These are phyloP conservation scores for Diglossa cyanea DNA, from an alignment of 2,797 vertebrate genomes.

Conservation along the genomic window DNA sequence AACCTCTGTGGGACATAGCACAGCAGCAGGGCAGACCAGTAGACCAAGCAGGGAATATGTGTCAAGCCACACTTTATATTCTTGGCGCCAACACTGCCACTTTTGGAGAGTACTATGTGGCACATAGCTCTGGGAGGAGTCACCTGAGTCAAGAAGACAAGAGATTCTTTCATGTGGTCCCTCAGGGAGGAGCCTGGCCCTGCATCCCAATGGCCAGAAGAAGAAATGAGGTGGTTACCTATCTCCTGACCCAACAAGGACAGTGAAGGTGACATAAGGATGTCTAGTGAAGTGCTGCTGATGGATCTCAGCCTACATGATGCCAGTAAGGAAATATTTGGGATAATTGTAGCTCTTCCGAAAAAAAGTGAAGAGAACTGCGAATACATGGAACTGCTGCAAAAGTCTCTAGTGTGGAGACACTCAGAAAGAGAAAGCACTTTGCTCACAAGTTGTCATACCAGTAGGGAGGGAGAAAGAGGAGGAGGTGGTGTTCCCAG, in stretches of 20 bases:
- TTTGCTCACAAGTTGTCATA: not conserved
- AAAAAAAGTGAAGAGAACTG: not conserved
- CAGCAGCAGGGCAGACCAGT: not conserved
- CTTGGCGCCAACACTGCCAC: not conserved
- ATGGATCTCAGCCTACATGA: not conserved
- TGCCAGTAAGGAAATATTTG: not conserved
- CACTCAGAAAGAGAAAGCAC: not conserved
- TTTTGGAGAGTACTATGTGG: not conserved
- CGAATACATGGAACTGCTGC: not conserved
- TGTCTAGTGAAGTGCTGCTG: accelerated
- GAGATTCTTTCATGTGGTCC: not conserved
- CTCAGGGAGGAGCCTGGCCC: not conserved
- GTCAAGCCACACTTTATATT: not conserved
- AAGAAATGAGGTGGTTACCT: not conserved
- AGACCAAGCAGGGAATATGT: not conserved
- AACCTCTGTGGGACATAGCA: not conserved
- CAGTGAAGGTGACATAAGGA: not conserved
- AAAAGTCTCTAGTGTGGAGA: not conserved
- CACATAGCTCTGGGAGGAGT: not conserved
- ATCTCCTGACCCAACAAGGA: not conserved
- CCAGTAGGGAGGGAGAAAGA: not conserved
- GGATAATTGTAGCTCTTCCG: not conserved
- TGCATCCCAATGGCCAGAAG: not conserved
- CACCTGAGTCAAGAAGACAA: not conserved
- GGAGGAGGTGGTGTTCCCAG: not conserved